Base-by-base conservation (phyloP, 2,888 invertebrate species). In the Camptogramma bilineatum region DNA sequence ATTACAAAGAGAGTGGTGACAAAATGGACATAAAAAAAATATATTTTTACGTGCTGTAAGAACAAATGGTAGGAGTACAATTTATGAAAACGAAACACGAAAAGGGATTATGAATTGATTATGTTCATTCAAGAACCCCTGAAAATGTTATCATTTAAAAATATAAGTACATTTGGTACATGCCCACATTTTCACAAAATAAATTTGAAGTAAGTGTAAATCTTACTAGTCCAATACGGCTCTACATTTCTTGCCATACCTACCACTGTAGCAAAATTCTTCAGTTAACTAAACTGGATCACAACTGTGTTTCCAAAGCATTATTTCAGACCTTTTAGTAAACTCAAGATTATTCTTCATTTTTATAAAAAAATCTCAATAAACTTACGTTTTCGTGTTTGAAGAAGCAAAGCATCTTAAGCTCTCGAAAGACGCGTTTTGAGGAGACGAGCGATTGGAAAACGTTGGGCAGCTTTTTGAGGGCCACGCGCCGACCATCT, bases 381-480 rank as follows among this genome's bases (percentile, higher is more conserved):
- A 21, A 77, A 96, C 98, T 97, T 93, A 99, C 99, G 94, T 99
- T 99, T 94, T 99, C 99, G 93, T 99, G 99, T 95, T 99, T 98
- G 95, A 99, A 99, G 94, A 98, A 99, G 93, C 98, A 98, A 75
- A 99, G 96, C 99, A 99, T 99, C 94, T 98, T 98, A 85, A 99
- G 95, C 94, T 99, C 99, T 78, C 99, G 96, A 94, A 99, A 99
- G 80, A 99, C 99, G 82, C 99, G 96, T 90, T 99, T 99, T 88
- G 99, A 98, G 83, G 99, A 99, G 83, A 99, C 98, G 88, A 99
- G 95, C 86, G 99, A 99, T 94, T 99, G 99, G 96, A 99, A 99
- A 92, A 99, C 99, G 94, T 99, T 99, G 78, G 99, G 99, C 95
- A 99, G 96, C 95, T 99, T 99, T 94, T 99, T 99, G 82, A 99